Evolutionary conservation across 1,140 invertebrate species (phyloP).

Genomic region (Rhopalosiphum maidis): DNA sequence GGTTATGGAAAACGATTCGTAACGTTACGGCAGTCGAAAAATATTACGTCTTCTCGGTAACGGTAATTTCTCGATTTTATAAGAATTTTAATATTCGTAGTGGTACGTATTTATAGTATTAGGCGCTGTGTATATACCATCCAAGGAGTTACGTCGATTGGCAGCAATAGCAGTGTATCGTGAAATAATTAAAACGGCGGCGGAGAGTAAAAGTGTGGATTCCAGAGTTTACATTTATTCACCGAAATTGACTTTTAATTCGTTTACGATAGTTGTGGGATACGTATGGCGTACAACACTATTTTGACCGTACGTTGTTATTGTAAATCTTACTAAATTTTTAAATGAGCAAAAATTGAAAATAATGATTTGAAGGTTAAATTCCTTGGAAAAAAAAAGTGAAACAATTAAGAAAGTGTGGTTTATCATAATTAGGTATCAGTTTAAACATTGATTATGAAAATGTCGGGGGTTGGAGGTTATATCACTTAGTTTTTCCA

Average conservation of each 20-base stretch:
- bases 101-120: not conserved
- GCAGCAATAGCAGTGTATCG: not conserved
- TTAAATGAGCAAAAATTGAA: no score
- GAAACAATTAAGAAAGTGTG: not conserved
- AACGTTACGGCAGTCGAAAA: not conserved
- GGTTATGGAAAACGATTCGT: not conserved
- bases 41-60: not conserved
- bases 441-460: no score
- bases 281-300: no score
- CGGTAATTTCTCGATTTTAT: not conserved
- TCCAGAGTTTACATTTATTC: not conserved
- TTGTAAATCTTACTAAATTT: no score
- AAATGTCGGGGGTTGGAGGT: no score
- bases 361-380: no score
- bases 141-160: not conserved
- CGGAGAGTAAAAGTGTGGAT: no score
- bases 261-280: not conserved
- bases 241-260: not conserved
- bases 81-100: not conserved
- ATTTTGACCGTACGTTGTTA: no score
- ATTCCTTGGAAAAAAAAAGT: no score
- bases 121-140: not conserved
- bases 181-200: not conserved
- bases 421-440: no score
- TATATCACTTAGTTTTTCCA: not conserved